Base-by-base conservation (phyloP, 1,140 invertebrate genomes). In the Anastrepha ludens region DNA sequence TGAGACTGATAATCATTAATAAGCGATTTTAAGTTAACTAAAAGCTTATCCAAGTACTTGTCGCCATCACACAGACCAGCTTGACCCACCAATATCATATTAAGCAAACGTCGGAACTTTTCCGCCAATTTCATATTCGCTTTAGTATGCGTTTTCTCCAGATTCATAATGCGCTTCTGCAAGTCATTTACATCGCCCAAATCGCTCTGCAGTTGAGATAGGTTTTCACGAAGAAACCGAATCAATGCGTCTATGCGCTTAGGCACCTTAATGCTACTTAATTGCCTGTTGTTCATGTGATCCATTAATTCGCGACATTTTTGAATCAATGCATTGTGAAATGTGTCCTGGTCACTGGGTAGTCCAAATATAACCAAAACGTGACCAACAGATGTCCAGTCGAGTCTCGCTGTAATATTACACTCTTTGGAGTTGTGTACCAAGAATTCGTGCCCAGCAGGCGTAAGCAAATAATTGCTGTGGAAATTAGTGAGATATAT, bases 21-120 rank as follows among this genome's bases (percentile, higher is more conserved):
- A 2, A 95, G 89, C 67, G 93, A 93, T 50, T 93, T 91, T 41
- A 94, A 91, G 47, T 94, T 89, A 2, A 89, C 85, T 64, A 94
- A 86, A 41, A 95, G 88, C 88, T 94, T 92, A n/a, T 90, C 93
- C 29, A 95, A 88, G 89, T 94, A 94, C 74, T 91, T 90, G 6
- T 90, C 90, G n/a, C 94, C 94, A 88, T 94, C 93, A 2, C 91
- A 89, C 13, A 95, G 92, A 3, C 94, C 94, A 2, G 94, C 94
- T 90, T 95, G 94, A 0, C 94, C 94, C 5, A 95, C 88, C 3
- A 95, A 88, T 47, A 95, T 92, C 93, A 95, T 95, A 88, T 95
- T 95, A 0, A 95, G 87, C 86, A 91, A 93, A 90, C 90, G 92
- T 90, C 89, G 93, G 87, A 91, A 94, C 90, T 88, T 89, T 70